A percentile compares a stretch with the other conserved stretches of the same genome.
These are phyloP conservation scores for Erpetoichthys calabaricus DNA, from an alignment of 2,797 vertebrate genomes.

Conservation along the genomic window DNA sequence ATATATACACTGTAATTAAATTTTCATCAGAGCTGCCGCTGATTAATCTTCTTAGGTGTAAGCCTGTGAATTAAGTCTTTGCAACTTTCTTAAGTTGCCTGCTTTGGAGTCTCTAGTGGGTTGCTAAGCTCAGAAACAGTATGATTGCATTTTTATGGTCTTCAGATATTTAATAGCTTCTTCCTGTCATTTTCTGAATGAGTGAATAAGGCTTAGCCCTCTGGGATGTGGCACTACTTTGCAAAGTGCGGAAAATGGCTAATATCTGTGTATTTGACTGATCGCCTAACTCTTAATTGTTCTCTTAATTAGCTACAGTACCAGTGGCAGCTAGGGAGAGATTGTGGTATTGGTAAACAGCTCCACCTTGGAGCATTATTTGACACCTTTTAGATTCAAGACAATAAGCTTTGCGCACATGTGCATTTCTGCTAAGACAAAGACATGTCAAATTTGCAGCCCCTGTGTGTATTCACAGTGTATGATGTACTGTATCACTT, in stretches of 20 bases:
- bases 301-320: constrained; percentile 92
- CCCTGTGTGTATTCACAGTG: constrained; percentile 12
- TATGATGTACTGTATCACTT: no score
- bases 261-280: constrained; percentile 61
- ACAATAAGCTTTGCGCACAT: constrained; percentile 49
- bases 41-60: constrained; percentile 60
- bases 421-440: constrained; percentile 42
- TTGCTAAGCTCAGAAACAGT: constrained; percentile 47
- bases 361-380: constrained; percentile 59
- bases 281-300: constrained; percentile 80
- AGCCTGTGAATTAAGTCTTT: constrained; percentile 42
- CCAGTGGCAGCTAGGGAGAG: constrained; percentile 74
- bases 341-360: constrained; percentile 57
- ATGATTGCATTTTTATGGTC: constrained; percentile 67
- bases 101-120: constrained; percentile 48
- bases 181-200: constrained; percentile 72
- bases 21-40: constrained; percentile 55
- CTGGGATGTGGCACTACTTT: constrained; percentile 43
- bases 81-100: constrained; percentile 52
- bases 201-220: constrained; percentile 56
- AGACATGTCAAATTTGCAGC: constrained; percentile 54
- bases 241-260: constrained; percentile 49
- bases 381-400: constrained; percentile 57
- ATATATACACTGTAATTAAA: constrained; percentile 43
- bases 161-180: constrained; percentile 69